These are phyloP conservation scores for Asteroscopus sphinx DNA, from an alignment of 2,888 invertebrate genomes.

Conservation along the genomic window DNA sequence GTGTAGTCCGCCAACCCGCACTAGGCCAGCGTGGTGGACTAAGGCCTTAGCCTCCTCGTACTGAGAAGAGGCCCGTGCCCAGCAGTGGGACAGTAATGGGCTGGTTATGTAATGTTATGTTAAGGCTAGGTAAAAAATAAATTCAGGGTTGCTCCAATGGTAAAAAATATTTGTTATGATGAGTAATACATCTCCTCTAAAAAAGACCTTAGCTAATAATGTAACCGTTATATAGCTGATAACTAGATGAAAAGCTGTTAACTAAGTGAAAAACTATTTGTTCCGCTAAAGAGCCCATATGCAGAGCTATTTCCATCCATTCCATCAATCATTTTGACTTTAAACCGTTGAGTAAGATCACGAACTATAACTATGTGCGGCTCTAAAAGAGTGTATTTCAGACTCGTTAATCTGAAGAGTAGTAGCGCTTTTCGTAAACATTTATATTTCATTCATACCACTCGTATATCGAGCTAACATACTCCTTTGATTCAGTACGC, in stretches of 20 bases:
- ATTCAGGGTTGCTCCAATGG: too few species aligned
- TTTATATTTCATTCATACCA: conserved; percentile 49
- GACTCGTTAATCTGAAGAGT: conserved; percentile 39
- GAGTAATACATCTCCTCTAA: too few species aligned
- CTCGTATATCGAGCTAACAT: conserved; percentile 14
- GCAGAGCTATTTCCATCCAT: conserved; percentile 7
- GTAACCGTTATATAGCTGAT: too few species aligned
- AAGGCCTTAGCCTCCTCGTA: too few species aligned
- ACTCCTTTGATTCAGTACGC: conserved; percentile 44
- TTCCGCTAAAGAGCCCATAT: conserved; percentile 6
- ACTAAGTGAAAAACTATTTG: conserved; percentile 12
- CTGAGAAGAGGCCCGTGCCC: too few species aligned
- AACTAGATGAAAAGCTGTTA: conserved; percentile 1
- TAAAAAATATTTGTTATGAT: too few species aligned
- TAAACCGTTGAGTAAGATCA: conserved; percentile 25
- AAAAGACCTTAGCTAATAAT: too few species aligned
- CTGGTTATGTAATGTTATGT: too few species aligned
- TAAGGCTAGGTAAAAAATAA: too few species aligned
- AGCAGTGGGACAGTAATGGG: too few species aligned
- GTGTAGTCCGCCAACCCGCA: too few species aligned
- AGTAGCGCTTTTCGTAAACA: conserved; percentile 41
- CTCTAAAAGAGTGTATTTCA: conserved; percentile 21
- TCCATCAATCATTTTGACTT: conserved; percentile 37
- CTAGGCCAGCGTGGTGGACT: too few species aligned
- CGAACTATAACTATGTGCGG: conserved; percentile 21